Conservation (phyloP, 2,797 vertebrate genomes). For the Hypotaenidia philippensis region DNA sequence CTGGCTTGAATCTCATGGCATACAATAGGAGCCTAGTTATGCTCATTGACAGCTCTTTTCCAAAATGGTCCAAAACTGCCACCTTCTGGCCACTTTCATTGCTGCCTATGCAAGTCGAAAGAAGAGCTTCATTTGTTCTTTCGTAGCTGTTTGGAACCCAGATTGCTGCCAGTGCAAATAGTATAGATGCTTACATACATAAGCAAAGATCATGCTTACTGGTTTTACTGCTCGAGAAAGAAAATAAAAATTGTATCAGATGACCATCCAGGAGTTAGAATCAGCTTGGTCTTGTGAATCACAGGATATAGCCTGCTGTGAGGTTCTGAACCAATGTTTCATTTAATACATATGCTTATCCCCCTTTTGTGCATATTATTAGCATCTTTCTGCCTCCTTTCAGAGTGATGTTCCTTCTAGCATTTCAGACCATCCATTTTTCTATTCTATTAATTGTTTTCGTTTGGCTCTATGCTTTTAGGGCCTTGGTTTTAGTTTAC, state of each 20-base stretch:
- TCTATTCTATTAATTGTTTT: background rate
- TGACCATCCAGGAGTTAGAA: background rate
- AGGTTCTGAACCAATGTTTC: background rate
- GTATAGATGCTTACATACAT: background rate
- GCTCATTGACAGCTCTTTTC: background rate
- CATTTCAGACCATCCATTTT: background rate
- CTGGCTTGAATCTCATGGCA: slow-evolving; percentile 42
- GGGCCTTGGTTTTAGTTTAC: background rate
- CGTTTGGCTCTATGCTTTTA: background rate
- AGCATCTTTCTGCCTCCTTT: background rate
- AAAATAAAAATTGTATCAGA: background rate
- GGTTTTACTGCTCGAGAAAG: background rate
- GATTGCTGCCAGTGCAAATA: background rate
- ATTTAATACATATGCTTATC: background rate
- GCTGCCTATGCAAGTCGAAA: background rate
- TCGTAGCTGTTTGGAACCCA: background rate
- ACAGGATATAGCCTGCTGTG: background rate
- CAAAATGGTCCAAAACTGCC: slow-evolving; percentile 78
- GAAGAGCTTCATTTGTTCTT: background rate
- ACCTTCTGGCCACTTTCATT: slow-evolving; percentile 74
- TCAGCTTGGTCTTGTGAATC: background rate
- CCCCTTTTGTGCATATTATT: background rate
- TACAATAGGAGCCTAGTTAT: background rate
- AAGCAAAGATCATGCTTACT: background rate
- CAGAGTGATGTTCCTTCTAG: background rate